Evolutionary conservation across 1,140 invertebrate species (phyloP), one percentile per base, ranked within the genome.

Genomic region (Trichonephila clavipes): DNA sequence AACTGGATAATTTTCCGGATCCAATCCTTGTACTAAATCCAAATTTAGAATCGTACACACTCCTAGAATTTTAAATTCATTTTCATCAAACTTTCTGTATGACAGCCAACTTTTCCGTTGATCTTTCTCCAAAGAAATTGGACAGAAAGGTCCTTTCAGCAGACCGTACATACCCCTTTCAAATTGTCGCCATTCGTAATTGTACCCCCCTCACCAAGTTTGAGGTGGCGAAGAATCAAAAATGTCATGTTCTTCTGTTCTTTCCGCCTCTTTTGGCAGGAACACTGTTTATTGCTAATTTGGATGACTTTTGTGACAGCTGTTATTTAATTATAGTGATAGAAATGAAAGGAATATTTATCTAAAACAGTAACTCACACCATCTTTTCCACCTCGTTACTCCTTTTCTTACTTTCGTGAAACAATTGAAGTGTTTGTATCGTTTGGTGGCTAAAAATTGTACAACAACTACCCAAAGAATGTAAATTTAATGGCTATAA

Each of bases 251-350:
- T 61, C 86, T 62, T 83, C 34, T 88, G 59, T 88, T 88, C 59
- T 64, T 88, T 34, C 62, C 34, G 59, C 86, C 24, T 40, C 86
- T 88, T 62, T 64, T 88, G 86, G 86, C 86, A 88, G 86, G 62
- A 19, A 28, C 24, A 8, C 61, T 88, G 59, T 88, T 88, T 88
- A 88, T 88, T 64, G 86, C 86, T 88, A 88, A 88, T 88, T 64
- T 24, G 86, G 86, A 64, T 64, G 28, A 64, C 86, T 88, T 88
- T 88, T 88, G 61, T 88, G 86, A 88, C 86, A 66, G 59, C 24
- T 64, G 34, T 14, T 40, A 14, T 88, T 88, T 88, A 88, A 88
- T 88, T 88, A 88, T 88, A 88, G 86, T 88, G 86, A 88, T 88
- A 58, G 61, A 88, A 88, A 34, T 64, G 61, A 58, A 64, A 34